Conservation (phyloP, 2,797 vertebrate genomes). For the Labeo calbasu region DNA sequence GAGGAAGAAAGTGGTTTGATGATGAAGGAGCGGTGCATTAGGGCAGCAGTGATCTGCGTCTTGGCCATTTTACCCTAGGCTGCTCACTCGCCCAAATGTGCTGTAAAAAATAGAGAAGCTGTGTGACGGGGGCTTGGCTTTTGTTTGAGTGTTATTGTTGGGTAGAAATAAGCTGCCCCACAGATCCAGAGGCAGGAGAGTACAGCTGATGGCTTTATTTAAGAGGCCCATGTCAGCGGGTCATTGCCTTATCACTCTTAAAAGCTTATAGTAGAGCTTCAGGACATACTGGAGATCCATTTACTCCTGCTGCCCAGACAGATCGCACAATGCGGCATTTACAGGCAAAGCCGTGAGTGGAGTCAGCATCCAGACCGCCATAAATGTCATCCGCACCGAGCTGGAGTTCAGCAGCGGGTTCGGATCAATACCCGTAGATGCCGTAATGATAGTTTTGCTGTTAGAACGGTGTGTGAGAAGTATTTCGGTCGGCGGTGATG, state of each 20-base stretch:
- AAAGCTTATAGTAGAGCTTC: conserved; percentile 45
- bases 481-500: not conserved
- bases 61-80: not conserved
- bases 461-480: conserved; percentile 15
- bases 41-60: conserved; percentile 7
- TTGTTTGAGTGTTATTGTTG: conserved; percentile 38
- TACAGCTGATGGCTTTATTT: conserved; percentile 39
- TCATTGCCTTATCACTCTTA: conserved; percentile 43
- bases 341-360: not conserved
- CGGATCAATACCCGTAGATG: conserved; percentile 42
- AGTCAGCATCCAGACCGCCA: not conserved
- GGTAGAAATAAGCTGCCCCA: conserved; percentile 13
- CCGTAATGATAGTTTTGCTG: conserved; percentile 45
- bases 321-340: conserved; percentile 12
- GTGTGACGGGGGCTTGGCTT: conserved; percentile 10
- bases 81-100: not conserved
- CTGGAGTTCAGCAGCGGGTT: not conserved
- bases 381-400: conserved; percentile 3
- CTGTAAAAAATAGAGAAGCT: not conserved
- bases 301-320: not conserved
- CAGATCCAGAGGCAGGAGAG: conserved; percentile 16
- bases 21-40: conserved; percentile 18
- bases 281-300: conserved; percentile 34
- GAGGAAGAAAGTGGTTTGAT: conserved; percentile 6
- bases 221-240: conserved; percentile 36